A percentile compares a stretch with the other conserved stretches of the same genome.
phyloP scores from a whole-genome alignment of 2,797 vertebrate species.

The Gallinago stenura region DNA sequence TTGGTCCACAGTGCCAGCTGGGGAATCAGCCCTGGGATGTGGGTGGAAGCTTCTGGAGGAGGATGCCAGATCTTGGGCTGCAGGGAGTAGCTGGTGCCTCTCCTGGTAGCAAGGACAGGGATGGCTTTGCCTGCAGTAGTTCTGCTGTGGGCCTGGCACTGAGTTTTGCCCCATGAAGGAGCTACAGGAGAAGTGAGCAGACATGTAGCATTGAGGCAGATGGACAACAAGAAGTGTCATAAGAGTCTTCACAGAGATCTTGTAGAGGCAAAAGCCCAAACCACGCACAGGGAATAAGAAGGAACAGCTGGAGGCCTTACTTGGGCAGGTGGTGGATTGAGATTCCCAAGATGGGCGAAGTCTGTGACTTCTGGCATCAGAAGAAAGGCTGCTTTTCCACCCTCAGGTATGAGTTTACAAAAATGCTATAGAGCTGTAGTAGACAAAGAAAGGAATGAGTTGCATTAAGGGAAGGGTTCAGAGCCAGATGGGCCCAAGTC shows the following conservation, averaged over 20 bases:
- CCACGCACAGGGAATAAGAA: neutral
- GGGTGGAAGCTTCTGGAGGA: neutral
- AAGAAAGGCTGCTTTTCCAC: neutral
- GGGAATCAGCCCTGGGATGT: accelerated
- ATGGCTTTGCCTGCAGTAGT: neutral
- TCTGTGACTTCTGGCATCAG: neutral
- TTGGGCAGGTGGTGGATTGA: neutral
- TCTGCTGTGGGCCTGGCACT: neutral
- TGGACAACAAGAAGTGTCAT: neutral
- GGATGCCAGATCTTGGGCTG: neutral
- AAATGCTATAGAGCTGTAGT: neutral
- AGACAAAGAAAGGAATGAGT: neutral
- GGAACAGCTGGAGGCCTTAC: neutral
- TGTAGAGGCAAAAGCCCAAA: neutral
- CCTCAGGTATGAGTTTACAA: neutral
- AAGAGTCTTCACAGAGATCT: neutral
- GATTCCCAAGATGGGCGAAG: neutral
- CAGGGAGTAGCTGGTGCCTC: neutral
- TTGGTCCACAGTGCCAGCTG: neutral
- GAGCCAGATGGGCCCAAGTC: neutral
- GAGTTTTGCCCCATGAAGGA: neutral
- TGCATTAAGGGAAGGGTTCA: neutral
- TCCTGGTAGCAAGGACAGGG: neutral
- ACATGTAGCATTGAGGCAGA: neutral
- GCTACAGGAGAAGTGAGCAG: neutral